Conservation (phyloP, 2,888 invertebrate genomes). For the Julus scanicus region DNA sequence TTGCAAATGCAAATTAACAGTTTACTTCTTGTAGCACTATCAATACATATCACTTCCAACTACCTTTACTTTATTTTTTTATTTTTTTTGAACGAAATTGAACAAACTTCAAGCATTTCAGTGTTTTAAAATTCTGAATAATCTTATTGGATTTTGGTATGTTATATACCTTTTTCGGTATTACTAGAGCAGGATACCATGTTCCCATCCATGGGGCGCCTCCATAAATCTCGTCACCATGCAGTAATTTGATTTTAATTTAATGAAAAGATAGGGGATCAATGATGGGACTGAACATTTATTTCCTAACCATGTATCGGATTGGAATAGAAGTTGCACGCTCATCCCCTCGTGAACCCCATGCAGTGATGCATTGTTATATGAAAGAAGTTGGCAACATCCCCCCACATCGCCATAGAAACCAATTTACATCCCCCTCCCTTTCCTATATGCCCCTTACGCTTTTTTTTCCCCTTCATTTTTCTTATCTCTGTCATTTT, state of each 20-base stretch:
- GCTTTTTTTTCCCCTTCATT: not conserved
- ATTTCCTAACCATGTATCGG: slow-evolving; percentile 11
- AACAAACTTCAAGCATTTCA: no score
- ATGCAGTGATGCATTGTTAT: not conserved
- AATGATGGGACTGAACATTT: not conserved
- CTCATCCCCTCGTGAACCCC: not conserved
- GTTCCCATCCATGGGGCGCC: not conserved
- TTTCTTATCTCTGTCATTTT: not conserved
- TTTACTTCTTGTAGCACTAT: no score
- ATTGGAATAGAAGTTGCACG: not conserved
- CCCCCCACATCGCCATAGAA: not conserved
- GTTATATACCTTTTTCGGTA: no score
- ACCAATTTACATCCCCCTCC: not conserved
- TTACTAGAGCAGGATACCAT: no score
- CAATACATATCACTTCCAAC: no score
- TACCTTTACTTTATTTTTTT: no score
- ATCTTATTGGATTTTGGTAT: no score
- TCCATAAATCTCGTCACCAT: not conserved
- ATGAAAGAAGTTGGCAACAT: not conserved
- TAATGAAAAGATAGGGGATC: not conserved
- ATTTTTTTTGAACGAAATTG: no score
- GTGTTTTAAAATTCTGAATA: no score
- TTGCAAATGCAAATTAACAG: no score
- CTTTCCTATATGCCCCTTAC: not conserved
- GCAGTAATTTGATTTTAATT: not conserved